phyloP scores from a whole-genome alignment of 1,140 invertebrate genomes.

The Zaprionus kolodkinae region DNA sequence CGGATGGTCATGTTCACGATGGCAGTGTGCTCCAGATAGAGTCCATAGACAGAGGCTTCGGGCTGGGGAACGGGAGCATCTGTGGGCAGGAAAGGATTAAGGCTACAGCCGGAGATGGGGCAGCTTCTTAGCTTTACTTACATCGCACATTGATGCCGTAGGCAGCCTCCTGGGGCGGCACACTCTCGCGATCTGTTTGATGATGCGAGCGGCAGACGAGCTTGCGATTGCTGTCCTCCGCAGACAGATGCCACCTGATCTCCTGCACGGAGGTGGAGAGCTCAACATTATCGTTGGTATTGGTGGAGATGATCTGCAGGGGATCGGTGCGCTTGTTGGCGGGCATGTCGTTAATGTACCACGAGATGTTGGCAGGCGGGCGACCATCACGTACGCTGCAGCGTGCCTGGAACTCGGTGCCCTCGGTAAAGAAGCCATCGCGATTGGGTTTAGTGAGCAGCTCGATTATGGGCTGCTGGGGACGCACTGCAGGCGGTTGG shows the following conservation, averaged over 20 bases:
- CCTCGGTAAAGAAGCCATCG: slow-evolving; percentile 85
- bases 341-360: slow-evolving; percentile 87
- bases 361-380: slow-evolving; percentile 89
- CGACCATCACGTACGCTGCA: slow-evolving; percentile 89
- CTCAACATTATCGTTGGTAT: slow-evolving; percentile 82
- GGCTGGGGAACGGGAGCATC: slow-evolving; percentile 87
- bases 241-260: slow-evolving; percentile 86
- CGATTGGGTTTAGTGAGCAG: slow-evolving; percentile 84
- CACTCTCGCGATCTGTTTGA: slow-evolving; percentile 80
- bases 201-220: slow-evolving; percentile 88
- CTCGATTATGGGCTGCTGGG: slow-evolving; percentile 86
- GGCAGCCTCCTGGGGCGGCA: slow-evolving; percentile 72
- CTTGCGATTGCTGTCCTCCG: slow-evolving; percentile 88
- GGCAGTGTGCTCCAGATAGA: slow-evolving; percentile 88
- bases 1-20: slow-evolving; percentile 88
- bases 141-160: slow-evolving; percentile 71
- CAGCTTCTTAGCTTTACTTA: too few relatives aligned
- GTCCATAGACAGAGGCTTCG: slow-evolving; percentile 87
- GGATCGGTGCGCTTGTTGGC: slow-evolving; percentile 86
- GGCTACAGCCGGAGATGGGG: too few relatives aligned
- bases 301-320: slow-evolving; percentile 84
- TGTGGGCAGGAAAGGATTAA: slow-evolving; percentile 71
- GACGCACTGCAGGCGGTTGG: slow-evolving; percentile 85
- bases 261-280: slow-evolving; percentile 87
- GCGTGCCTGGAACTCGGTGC: slow-evolving; percentile 87